Conservation (phyloP, 2,888 invertebrate species). For the Muschampia plurimacula region DNA sequence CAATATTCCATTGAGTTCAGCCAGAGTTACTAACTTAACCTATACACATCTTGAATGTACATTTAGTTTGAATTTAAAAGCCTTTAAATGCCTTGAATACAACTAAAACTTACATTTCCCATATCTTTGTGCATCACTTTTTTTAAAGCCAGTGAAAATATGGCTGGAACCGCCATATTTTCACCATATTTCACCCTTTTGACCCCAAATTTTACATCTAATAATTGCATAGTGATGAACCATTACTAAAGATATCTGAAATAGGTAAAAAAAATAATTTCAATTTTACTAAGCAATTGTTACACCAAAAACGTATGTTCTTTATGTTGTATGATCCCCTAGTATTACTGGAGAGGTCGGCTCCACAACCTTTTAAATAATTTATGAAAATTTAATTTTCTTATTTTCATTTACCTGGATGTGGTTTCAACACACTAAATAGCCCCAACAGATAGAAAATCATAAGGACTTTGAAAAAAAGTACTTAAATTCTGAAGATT, state of each 20-base stretch:
- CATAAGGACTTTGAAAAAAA: background rate
- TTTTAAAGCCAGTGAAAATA: background rate
- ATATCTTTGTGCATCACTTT: conserved; percentile 11
- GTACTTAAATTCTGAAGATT: background rate
- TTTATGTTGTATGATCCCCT: no score
- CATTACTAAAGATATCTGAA: background rate
- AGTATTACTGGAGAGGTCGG: no score
- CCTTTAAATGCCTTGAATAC: background rate
- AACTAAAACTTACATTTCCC: background rate
- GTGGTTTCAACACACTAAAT: background rate
- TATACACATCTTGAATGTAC: conserved; percentile 44
- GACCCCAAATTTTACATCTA: background rate
- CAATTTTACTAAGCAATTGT: background rate
- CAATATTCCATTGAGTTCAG: conserved; percentile 74
- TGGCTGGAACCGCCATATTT: no score
- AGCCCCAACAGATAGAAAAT: background rate
- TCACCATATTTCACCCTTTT: no score
- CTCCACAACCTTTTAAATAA: background rate
- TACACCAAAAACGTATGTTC: no score
- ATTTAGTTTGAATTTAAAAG: conserved; percentile 9
- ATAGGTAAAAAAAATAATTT: background rate
- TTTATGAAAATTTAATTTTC: background rate
- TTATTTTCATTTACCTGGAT: background rate
- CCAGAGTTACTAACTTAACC: conserved; percentile 67
- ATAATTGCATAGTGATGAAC: background rate